These are phyloP conservation scores for Melanotaenia maccullochi DNA, from an alignment of 2,797 vertebrate genomes.

Conservation along the genomic window DNA sequence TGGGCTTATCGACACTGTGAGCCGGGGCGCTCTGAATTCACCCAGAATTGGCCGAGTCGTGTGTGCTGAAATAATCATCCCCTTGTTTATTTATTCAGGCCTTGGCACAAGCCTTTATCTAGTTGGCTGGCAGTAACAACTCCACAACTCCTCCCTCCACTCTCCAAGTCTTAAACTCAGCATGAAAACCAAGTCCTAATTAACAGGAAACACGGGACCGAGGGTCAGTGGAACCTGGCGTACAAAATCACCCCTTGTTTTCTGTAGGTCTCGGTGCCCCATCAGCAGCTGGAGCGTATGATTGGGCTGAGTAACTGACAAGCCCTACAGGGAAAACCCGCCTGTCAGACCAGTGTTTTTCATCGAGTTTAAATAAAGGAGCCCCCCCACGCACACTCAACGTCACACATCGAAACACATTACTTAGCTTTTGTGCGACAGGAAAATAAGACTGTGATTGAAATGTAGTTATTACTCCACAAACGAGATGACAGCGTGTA, in stretches of 20 bases:
- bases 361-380: constrained; percentile 46
- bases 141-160: constrained; percentile 14
- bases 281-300: constrained; percentile 56
- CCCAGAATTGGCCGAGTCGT: constrained; percentile 72
- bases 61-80: constrained; percentile 77
- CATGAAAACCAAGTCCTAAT: constrained; percentile 48
- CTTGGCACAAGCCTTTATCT: constrained; percentile 73
- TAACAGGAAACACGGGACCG: constrained; percentile 56
- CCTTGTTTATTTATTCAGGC: constrained; percentile 80
- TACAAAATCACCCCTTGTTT: constrained; percentile 51
- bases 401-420: constrained; percentile 35
- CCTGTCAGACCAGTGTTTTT: constrained; percentile 61
- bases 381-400: constrained; percentile 20
- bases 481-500: constrained; percentile 47
- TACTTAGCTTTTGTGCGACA: constrained; percentile 59
- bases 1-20: constrained; percentile 71
- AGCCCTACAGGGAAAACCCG: constrained; percentile 50
- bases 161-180: constrained; percentile 32
- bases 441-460: constrained; percentile 59
- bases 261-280: constrained; percentile 33
- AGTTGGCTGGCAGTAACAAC: constrained; percentile 29
- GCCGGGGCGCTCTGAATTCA: constrained; percentile 74
- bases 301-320: constrained; percentile 43
- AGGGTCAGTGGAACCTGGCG: constrained; percentile 61
- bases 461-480: constrained; percentile 52